Conservation (phyloP, 1,140 invertebrate genomes). For the Rhopalosiphum padi region DNA sequence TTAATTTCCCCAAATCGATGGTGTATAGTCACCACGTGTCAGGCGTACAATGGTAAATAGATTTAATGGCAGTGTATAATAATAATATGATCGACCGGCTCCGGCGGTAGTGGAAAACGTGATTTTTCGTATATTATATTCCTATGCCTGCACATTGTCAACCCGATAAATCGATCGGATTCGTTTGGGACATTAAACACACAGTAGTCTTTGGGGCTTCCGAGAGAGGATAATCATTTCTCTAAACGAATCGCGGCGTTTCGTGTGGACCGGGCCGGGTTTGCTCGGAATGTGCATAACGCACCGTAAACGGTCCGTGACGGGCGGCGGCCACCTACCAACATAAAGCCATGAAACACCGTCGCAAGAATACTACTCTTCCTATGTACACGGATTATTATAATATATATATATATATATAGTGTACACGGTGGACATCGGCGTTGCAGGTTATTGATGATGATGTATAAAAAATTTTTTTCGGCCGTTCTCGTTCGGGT, state of each 20-base stretch:
- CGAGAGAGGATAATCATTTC: conserved; percentile 4
- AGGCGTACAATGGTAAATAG: not conserved
- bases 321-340: not conserved
- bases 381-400: no score
- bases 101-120: not conserved
- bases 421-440: no score
- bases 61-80: not conserved
- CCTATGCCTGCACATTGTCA: not conserved
- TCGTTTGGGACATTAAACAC: conserved; percentile 40
- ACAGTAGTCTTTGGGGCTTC: conserved; percentile 17
- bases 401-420: not conserved
- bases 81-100: not conserved
- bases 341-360: no score
- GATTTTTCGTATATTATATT: conserved; percentile 34
- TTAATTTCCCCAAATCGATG: conserved; percentile 3
- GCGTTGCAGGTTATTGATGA: conserved; percentile 34
- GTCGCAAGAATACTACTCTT: no score
- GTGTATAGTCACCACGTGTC: conserved; percentile 11
- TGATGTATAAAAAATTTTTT: not conserved
- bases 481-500: not conserved
- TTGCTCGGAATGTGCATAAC: not conserved
- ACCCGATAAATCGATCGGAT: conserved; percentile 43
- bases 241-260: not conserved
- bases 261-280: not conserved
- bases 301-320: conserved; percentile 35